Evolutionary conservation across 1,140 invertebrate species (phyloP), one percentile per base, ranked within the genome.

Genomic region (Andricus grossulariae): DNA sequence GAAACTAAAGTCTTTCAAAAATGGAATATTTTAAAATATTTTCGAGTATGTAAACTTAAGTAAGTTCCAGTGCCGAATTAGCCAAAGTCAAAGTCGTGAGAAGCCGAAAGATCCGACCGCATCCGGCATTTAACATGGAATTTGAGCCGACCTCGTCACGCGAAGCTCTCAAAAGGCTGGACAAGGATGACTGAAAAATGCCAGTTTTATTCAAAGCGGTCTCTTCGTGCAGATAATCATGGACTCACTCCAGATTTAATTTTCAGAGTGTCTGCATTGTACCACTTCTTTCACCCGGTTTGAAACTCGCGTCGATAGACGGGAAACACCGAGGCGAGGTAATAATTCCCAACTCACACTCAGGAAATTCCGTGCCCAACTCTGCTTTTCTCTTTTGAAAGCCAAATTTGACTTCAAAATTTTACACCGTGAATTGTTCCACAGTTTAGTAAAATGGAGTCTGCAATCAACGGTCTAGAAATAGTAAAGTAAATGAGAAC

Each of bases 121-220:
- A 80, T 84, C 77, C 77, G 81, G 83, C 83, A 80, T 81, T 82
- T 81, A 80, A 55, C 57, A 12, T 76, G 81, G 72, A 78, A 82
- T 82, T 84, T 76, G 77, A 74, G 75, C 75, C 73, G 75, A 70
- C n/a, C 49, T 72, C 72, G 78, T 80, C 82, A 82, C 80, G 80
- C 80, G 72, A 80, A 52, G 25, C 21, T 57, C 75, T 74, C 73
- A 57, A 74, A 74, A 76, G 50, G 72, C 6, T 66, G 60, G 60
- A 66, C 60, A 66, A 66, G 32, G 60, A 66, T 66, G 32, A 66
- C 60, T 39, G 25, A 66, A 66, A 66, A 66, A 66, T 66, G 60
- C 12, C 10, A 15, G 60, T 66, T 66, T 66, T 66, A 66, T 66
- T 66, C 60, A 66, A 66, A 66, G 60, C 15, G 32, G 10, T 39